These are phyloP conservation scores for Trachurus trachurus DNA, from an alignment of 2,797 vertebrate species.

Conservation along the genomic window DNA sequence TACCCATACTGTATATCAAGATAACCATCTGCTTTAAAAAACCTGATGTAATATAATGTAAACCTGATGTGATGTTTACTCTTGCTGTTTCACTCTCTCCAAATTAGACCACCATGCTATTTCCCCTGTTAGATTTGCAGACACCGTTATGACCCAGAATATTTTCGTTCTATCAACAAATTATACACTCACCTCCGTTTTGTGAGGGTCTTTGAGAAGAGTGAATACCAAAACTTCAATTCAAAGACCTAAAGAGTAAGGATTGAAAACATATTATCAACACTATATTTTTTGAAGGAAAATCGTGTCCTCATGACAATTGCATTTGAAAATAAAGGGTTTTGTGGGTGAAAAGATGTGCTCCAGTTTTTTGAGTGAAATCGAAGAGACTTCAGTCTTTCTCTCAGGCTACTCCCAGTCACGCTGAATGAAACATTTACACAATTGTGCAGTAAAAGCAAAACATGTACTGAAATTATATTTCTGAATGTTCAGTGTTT, in stretches of 20 bases:
- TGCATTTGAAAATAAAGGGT: neutral
- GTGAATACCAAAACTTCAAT: too few species aligned
- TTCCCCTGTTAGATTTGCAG: too few species aligned
- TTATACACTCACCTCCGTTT: too few species aligned
- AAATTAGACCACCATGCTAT: neutral
- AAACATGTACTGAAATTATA: neutral
- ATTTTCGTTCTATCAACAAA: too few species aligned
- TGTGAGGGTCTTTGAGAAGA: too few species aligned
- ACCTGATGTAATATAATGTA: neutral
- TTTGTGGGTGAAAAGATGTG: conserved; percentile 1
- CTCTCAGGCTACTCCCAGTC: conserved; percentile 5
- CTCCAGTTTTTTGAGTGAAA: conserved; percentile 4
- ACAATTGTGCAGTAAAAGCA: neutral
- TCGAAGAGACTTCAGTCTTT: neutral
- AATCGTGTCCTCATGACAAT: neutral
- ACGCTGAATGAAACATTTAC: neutral
- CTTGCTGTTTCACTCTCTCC: neutral
- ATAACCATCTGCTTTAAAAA: neutral
- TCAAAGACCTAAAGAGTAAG: too few species aligned
- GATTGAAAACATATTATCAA: neutral
- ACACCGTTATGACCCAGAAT: too few species aligned
- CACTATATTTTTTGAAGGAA: neutral
- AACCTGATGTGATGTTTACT: neutral
- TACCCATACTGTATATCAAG: neutral
- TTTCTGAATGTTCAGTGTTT: conserved; percentile 10